A percentile compares a stretch with the other conserved stretches of the same genome.
Conservation (phyloP, 2,888 invertebrate species). For the Eurytoma californica region DNA sequence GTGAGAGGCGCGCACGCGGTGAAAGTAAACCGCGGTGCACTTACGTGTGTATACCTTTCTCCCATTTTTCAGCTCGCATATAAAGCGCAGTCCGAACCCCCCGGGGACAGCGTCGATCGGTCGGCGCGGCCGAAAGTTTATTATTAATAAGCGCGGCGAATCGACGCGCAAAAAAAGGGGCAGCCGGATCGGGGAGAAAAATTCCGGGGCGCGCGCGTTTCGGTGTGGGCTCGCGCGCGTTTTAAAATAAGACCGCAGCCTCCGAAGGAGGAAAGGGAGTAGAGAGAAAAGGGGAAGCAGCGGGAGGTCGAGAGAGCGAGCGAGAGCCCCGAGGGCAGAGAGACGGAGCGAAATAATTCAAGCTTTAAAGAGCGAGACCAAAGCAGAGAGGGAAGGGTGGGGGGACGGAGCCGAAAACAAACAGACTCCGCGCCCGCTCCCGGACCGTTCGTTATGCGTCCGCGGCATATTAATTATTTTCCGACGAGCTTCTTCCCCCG, state of each 20-base stretch:
- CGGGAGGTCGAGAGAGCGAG: conserved; percentile 62
- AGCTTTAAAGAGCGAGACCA: conserved; percentile 53
- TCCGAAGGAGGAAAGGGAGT: conserved; percentile 64
- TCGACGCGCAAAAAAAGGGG: neutral
- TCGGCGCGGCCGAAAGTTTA: neutral
- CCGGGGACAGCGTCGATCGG: neutral
- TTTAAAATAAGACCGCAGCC: conserved; percentile 46
- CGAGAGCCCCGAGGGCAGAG: conserved; percentile 46
- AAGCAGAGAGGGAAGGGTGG: conserved; percentile 15
- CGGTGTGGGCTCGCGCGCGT: conserved; percentile 23
- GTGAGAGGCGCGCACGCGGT: neutral
- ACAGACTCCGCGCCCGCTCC: conserved; percentile 58
- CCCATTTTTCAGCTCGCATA: neutral
- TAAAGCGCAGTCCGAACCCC: neutral
- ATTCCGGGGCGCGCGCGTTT: conserved; percentile 28
- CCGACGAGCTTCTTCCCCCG: conserved; percentile 60
- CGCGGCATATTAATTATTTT: conserved; percentile 74
- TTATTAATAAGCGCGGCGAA: neutral
- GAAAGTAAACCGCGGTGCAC: neutral
- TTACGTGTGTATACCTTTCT: neutral
- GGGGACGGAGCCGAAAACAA: conserved; percentile 70
- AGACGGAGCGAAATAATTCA: conserved; percentile 51
- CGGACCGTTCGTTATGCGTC: conserved; percentile 72
- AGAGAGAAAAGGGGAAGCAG: conserved; percentile 60
- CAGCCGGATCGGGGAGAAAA: neutral